A percentile compares a stretch with the other conserved stretches of the same genome.
Conservation (phyloP, 2,888 invertebrate species). For the Boloria selene region DNA sequence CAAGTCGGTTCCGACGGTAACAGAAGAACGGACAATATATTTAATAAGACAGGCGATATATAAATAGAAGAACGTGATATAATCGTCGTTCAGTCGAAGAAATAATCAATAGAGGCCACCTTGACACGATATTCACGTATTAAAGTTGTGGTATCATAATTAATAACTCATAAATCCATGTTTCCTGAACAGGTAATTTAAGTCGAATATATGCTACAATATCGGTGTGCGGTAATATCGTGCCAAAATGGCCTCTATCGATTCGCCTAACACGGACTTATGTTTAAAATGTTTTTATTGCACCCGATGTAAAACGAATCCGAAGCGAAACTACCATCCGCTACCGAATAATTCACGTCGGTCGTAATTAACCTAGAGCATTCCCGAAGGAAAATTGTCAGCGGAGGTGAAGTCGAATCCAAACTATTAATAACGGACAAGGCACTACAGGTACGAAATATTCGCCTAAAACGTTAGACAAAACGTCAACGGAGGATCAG, state of each 20-base stretch:
- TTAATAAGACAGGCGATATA: conserved; percentile 50
- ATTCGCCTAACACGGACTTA: conserved; percentile 24
- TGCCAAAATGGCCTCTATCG: conserved; percentile 33
- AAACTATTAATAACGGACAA: conserved; percentile 28
- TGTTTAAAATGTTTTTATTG: conserved; percentile 22
- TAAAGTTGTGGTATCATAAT: conserved; percentile 41
- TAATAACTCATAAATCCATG: conserved; percentile 39
- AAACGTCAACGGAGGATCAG: conserved; percentile 5
- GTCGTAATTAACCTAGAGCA: conserved; percentile 30
- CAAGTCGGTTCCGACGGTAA: neutral
- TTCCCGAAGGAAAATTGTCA: conserved; percentile 42
- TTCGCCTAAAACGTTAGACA: conserved; percentile 20
- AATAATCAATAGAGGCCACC: conserved; percentile 51
- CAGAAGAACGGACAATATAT: conserved; percentile 26
- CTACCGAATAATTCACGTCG: conserved; percentile 27
- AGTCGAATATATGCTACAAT: conserved; percentile 15
- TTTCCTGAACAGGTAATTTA: conserved; percentile 26
- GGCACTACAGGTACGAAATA: conserved; percentile 33
- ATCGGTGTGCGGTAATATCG: conserved; percentile 33
- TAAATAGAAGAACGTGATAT: conserved; percentile 51
- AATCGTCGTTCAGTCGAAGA: conserved; percentile 47
- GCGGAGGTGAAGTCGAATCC: conserved; percentile 17
- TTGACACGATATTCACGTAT: conserved; percentile 52
- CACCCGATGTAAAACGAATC: conserved; percentile 35
- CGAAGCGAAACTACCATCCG: conserved; percentile 15